Evolutionary conservation across 2,888 invertebrate genomes (phyloP).

Genomic region (Heliconius cydno): DNA sequence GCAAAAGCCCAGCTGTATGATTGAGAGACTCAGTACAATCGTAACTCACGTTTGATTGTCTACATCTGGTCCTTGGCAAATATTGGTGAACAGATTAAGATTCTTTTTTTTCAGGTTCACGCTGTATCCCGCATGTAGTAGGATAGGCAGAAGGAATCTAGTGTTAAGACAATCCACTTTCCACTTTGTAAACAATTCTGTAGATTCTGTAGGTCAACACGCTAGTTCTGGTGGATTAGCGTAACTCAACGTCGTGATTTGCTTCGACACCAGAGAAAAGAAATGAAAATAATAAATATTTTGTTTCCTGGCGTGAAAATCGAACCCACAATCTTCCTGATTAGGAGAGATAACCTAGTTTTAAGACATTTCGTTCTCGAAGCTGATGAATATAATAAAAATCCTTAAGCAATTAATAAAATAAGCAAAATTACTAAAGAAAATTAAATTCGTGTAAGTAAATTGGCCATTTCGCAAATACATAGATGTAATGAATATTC

Average conservation of each 20-base stretch:
- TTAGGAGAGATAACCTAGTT: too few relatives aligned
- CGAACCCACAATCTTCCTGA: too few relatives aligned
- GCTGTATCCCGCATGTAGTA: background rate
- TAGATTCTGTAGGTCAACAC: too few relatives aligned
- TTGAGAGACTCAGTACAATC: conserved; percentile 4
- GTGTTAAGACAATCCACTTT: too few relatives aligned
- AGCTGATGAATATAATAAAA: too few relatives aligned
- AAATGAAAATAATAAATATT: too few relatives aligned
- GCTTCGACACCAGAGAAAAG: background rate
- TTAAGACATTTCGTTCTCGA: too few relatives aligned
- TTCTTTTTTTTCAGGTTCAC: background rate
- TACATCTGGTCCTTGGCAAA: conserved; percentile 22
- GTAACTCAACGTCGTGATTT: background rate
- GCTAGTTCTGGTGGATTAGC: too few relatives aligned
- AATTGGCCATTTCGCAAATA: conserved; percentile 17
- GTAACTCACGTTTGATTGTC: conserved; percentile 20
- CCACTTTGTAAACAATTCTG: too few relatives aligned
- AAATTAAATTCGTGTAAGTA: background rate
- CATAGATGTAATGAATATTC: conserved; percentile 17
- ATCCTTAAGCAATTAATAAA: too few relatives aligned
- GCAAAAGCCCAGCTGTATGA: conserved; percentile 24
- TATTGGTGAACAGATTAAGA: conserved; percentile 11
- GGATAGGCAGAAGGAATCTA: background rate
- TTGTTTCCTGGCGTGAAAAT: too few relatives aligned
- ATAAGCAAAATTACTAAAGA: background rate